These are phyloP conservation scores for Parotocinclus haroldoi DNA, from an alignment of 2,797 vertebrate genomes.

Conservation along the genomic window DNA sequence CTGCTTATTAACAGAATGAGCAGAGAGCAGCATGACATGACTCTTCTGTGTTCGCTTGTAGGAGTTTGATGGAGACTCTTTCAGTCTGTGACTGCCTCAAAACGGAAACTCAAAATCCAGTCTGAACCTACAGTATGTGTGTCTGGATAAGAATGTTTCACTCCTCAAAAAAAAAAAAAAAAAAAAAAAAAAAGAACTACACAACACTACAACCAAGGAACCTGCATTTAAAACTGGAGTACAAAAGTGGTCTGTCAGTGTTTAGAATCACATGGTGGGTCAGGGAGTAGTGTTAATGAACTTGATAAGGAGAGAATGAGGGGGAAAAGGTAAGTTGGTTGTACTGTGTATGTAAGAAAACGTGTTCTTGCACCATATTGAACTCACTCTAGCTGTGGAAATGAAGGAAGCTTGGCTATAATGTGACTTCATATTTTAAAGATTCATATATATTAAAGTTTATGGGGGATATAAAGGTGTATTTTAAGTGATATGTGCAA, in stretches of 20 bases:
- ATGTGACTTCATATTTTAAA: conserved; percentile 30
- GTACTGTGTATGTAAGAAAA: conserved; percentile 6
- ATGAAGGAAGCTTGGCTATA: conserved; percentile 21
- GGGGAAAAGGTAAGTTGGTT: conserved; percentile 5
- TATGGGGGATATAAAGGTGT: conserved; percentile 19
- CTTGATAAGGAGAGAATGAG: not conserved
- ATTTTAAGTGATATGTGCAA: conserved; percentile 42
- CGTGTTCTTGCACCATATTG: not conserved
- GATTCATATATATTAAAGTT: conserved; percentile 18
- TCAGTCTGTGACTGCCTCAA: conserved; percentile 17
- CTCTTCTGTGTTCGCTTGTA: conserved; percentile 13
- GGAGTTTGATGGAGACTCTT: conserved; percentile 14
- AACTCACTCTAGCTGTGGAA: not conserved
- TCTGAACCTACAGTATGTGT: conserved; percentile 26
- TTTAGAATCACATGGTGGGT: conserved; percentile 27
- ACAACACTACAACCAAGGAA: conserved; percentile 48
- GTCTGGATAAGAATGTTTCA: conserved; percentile 29
- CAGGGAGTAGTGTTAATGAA: not conserved
- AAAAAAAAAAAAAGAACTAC: conserved; percentile 20
- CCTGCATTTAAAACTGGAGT: conserved; percentile 34
- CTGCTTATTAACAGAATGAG: conserved; percentile 16
- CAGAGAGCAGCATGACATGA: conserved; percentile 13
- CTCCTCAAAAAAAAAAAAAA: not conserved
- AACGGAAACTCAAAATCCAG: conserved; percentile 9
- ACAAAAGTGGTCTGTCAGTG: conserved; percentile 36